Percentiles rank a stretch among this genome's conserved stretches.
Conservation (phyloP, 2,888 invertebrate genomes). For the Nephrotoma appendiculata region DNA sequence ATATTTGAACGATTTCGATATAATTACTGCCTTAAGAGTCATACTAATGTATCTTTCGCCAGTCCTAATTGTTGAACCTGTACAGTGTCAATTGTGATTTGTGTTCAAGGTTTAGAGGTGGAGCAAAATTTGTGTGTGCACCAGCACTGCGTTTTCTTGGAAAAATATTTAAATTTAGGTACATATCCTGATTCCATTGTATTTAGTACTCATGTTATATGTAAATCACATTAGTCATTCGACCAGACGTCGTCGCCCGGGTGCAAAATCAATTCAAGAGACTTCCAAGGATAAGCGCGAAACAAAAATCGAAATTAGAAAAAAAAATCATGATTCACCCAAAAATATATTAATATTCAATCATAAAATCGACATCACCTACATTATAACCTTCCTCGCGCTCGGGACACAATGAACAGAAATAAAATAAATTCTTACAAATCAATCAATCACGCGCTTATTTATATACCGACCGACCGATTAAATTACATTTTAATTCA, state of each 20-base stretch:
- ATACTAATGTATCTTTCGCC: too few relatives aligned
- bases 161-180: too few relatives aligned
- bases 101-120: too few relatives aligned
- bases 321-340: neutral
- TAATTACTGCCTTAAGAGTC: too few relatives aligned
- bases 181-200: too few relatives aligned
- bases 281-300: neutral
- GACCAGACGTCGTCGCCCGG: neutral
- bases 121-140: too few relatives aligned
- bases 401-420: neutral
- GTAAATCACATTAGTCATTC: neutral
- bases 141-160: too few relatives aligned
- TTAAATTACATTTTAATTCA: neutral
- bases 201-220: too few relatives aligned
- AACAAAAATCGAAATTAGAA: neutral
- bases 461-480: neutral
- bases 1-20: too few relatives aligned
- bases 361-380: neutral
- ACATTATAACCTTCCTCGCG: neutral
- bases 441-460: neutral
- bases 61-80: too few relatives aligned
- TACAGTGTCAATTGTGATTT: too few relatives aligned
- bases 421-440: neutral
- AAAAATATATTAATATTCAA: neutral
- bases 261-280: neutral